Conservation (phyloP, 2,888 invertebrate genomes). For the Carabus problematicus region DNA sequence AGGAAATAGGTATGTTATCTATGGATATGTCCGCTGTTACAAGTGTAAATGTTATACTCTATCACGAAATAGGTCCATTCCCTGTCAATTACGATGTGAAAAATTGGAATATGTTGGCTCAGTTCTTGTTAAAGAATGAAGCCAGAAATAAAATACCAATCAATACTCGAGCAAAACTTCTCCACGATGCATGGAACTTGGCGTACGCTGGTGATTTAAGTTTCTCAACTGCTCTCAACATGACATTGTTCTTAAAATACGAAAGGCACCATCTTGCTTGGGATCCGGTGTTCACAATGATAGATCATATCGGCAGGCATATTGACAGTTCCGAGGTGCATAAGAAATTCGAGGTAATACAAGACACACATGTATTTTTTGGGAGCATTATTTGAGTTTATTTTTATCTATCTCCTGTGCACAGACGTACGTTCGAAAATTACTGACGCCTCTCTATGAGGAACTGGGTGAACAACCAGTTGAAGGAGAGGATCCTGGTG, state of each 20-base stretch:
- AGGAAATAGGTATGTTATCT: slow-evolving; percentile 73
- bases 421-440: slow-evolving; percentile 72
- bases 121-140: slow-evolving; percentile 66
- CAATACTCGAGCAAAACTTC: slow-evolving; percentile 75
- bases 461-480: slow-evolving; percentile 66
- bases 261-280: slow-evolving; percentile 80
- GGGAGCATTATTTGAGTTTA: slow-evolving; percentile 2
- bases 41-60: not conserved
- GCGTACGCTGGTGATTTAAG: slow-evolving; percentile 80
- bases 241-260: slow-evolving; percentile 77
- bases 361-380: too few species aligned
- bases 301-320: slow-evolving; percentile 80
- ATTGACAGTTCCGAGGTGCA: slow-evolving; percentile 72
- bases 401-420: slow-evolving; percentile 43
- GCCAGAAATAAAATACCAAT: slow-evolving; percentile 69
- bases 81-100: slow-evolving; percentile 81
- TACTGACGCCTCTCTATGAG: slow-evolving; percentile 76
- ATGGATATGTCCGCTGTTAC: not conserved
- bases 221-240: slow-evolving; percentile 77
- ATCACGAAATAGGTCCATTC: slow-evolving; percentile 69
- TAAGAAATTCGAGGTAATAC: slow-evolving; percentile 73
- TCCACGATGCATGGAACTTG: slow-evolving; percentile 81
- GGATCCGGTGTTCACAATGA: slow-evolving; percentile 84
- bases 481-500: slow-evolving; percentile 71
- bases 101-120: slow-evolving; percentile 79